phyloP scores from a whole-genome alignment of 2,797 vertebrate species.

The Neosilurus hyrtlii region DNA sequence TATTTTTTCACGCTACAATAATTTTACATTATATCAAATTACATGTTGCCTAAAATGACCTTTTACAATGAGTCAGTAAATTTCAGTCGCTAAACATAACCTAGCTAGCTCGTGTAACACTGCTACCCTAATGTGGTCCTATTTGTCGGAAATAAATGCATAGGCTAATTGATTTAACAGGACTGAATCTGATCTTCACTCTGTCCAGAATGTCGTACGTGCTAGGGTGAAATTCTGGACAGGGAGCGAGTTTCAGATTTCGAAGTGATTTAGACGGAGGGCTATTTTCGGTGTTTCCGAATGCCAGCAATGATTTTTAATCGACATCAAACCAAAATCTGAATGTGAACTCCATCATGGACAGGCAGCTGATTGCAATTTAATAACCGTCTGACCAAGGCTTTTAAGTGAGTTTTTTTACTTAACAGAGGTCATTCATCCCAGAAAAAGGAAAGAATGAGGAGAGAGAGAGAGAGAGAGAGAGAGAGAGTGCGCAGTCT shows the following conservation, averaged over 20 bases:
- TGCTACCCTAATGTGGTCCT: not conserved
- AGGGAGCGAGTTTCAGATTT: not conserved
- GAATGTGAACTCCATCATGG: slow-evolving; percentile 64
- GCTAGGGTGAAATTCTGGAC: not conserved
- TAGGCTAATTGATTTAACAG: slow-evolving; percentile 2
- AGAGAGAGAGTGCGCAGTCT: not conserved
- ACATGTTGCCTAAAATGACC: not conserved
- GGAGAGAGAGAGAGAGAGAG: not conserved
- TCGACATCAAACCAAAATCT: slow-evolving; percentile 46
- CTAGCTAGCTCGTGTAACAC: not conserved
- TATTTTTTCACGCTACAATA: too few relatives aligned
- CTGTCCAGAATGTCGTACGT: not conserved
- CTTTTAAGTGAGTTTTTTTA: slow-evolving; percentile 51
- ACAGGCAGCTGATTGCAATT: slow-evolving; percentile 70
- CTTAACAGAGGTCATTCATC: slow-evolving; percentile 64
- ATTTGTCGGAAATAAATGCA: not conserved
- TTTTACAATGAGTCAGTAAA: too few relatives aligned
- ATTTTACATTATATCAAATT: not conserved
- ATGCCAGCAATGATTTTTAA: slow-evolving; percentile 14
- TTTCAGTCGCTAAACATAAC: not conserved
- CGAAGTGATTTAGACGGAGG: not conserved
- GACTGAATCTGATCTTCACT: not conserved
- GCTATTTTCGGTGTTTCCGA: not conserved
- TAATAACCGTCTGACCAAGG: slow-evolving; percentile 66
- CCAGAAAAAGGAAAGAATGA: not conserved